A percentile compares a stretch with the other conserved stretches of the same genome.
These are phyloP conservation scores for Drosophila nikananu DNA, from an alignment of 1,140 invertebrate genomes.

Conservation along the genomic window DNA sequence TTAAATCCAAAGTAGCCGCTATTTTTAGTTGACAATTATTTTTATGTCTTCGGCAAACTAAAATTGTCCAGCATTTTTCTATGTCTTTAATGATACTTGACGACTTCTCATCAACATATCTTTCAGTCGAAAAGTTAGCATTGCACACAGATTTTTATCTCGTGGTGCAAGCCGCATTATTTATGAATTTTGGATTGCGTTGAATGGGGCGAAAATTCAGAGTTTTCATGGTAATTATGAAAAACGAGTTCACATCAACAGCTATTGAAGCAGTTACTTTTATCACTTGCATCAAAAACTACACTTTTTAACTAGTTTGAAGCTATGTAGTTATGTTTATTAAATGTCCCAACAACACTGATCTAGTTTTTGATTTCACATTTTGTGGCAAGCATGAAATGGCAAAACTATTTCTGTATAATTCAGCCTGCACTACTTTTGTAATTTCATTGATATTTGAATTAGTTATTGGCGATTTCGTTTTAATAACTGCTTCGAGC, in stretches of 20 bases:
- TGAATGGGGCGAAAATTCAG: neutral
- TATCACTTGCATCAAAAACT: constrained; percentile 4
- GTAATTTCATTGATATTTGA: neutral
- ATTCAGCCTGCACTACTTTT: neutral
- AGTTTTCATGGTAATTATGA: constrained; percentile 17
- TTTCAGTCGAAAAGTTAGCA: neutral
- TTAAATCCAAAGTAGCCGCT: constrained; percentile 1
- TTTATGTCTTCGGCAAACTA: constrained; percentile 29
- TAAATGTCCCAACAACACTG: constrained; percentile 9
- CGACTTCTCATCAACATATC: constrained; percentile 26
- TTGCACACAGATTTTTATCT: constrained; percentile 21
- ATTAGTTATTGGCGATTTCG: neutral
- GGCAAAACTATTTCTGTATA: neutral
- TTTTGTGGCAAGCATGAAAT: constrained; percentile 3
- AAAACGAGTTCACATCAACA: constrained; percentile 31
- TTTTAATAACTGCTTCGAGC: neutral
- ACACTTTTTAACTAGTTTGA: constrained; percentile 1
- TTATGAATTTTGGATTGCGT: constrained; percentile 3
- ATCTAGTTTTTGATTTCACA: constrained; percentile 8
- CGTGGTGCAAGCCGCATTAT: constrained; percentile 9
- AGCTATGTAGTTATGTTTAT: neutral
- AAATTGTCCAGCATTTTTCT: constrained; percentile 22
- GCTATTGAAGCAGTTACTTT: constrained; percentile 6
- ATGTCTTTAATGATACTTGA: constrained; percentile 5
- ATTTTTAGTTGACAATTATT: constrained; percentile 37